A percentile compares a stretch with the other conserved stretches of the same genome.
These are phyloP conservation scores for Barnardius zonarius DNA, from an alignment of 2,113 vertebrate genomes.

Conservation along the genomic window DNA sequence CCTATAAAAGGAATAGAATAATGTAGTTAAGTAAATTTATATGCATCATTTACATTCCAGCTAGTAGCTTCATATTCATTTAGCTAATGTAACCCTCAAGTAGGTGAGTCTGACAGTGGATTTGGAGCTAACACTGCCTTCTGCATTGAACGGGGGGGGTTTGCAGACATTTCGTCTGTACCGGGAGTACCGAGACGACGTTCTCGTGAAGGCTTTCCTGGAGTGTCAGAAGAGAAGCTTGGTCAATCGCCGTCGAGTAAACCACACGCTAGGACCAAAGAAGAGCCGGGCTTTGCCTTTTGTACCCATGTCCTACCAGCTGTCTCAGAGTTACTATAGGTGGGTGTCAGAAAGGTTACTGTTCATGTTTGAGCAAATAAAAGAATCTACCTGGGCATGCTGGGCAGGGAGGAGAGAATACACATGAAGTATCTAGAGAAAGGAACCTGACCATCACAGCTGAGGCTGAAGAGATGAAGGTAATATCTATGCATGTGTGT, in stretches of 20 bases:
- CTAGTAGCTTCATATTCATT: not conserved
- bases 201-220: conserved; percentile 85
- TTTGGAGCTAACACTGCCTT: not conserved
- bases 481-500: accelerated
- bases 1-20: not conserved
- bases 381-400: not conserved
- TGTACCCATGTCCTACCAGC: conserved; percentile 94
- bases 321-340: conserved; percentile 94
- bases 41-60: not conserved
- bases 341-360: conserved; percentile 6
- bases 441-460: not conserved
- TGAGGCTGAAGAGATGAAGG: not conserved
- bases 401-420: not conserved
- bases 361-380: too few species aligned
- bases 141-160: accelerated
- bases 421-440: not conserved
- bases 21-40: not conserved
- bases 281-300: conserved; percentile 90
- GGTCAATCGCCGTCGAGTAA: conserved; percentile 89
- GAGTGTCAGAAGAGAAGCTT: conserved; percentile 83
- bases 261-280: conserved; percentile 80
- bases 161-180: conserved; percentile 88
- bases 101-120: not conserved
- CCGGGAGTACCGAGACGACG: conserved; percentile 83
- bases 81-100: not conserved